These are phyloP conservation scores for Watersipora subatra DNA, from an alignment of 1,140 invertebrate species.

Conservation along the genomic window DNA sequence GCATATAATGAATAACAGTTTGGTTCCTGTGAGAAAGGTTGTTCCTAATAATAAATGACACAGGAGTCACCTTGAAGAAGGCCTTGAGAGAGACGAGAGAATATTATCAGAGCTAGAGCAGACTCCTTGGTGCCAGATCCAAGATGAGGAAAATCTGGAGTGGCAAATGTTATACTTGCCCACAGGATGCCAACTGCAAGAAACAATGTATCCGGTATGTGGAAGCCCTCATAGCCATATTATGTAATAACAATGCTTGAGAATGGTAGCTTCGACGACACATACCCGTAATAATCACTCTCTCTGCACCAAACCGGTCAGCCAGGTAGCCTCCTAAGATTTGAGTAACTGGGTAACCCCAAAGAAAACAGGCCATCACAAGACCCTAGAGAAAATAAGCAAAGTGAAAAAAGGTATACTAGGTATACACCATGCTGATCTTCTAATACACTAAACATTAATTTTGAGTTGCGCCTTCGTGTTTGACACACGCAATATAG, in stretches of 20 bases:
- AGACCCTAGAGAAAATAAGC: neutral
- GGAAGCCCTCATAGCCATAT: too few relatives aligned
- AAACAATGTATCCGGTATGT: too few relatives aligned
- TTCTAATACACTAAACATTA: too few relatives aligned
- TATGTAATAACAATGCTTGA: too few relatives aligned
- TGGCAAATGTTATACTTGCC: neutral
- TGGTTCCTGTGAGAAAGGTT: too few relatives aligned
- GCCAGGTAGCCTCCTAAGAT: slow-evolving; percentile 95
- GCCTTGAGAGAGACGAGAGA: neutral
- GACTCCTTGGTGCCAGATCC: neutral
- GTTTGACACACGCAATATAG: too few relatives aligned
- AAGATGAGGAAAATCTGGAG: neutral
- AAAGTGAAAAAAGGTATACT: neutral
- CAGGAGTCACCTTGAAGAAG: neutral
- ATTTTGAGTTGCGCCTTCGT: too few relatives aligned
- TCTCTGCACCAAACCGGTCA: slow-evolving; percentile 89
- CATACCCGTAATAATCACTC: too few relatives aligned
- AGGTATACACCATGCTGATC: too few relatives aligned
- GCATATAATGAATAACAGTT: too few relatives aligned
- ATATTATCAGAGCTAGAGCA: neutral
- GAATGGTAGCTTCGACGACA: too few relatives aligned
- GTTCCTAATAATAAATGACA: too few relatives aligned
- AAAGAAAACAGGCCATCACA: slow-evolving; percentile 60
- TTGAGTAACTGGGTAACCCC: slow-evolving; percentile 95
- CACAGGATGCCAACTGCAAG: neutral